Conservation (phyloP, 2,113 vertebrate species). For the Neodon shergylaensis region DNA sequence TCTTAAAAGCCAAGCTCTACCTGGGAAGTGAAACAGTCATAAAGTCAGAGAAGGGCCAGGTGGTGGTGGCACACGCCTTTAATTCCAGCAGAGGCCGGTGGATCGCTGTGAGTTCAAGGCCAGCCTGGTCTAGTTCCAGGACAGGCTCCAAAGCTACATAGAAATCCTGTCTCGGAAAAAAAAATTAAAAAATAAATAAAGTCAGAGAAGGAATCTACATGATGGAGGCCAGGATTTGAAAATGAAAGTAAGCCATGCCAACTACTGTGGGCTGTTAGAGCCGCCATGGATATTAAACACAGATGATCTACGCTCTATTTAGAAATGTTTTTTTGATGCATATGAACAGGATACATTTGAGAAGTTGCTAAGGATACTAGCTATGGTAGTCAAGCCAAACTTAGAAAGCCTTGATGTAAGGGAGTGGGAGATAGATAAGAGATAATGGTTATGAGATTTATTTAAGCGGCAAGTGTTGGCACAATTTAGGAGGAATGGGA, state of each 20-base stretch:
- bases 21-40: neutral
- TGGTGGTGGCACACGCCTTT: no score
- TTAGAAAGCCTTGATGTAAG: neutral
- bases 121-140: no score
- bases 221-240: neutral
- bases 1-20: neutral
- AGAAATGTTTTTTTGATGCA: neutral
- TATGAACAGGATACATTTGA: neutral
- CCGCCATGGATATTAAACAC: neutral
- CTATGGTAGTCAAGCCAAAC: neutral
- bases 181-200: neutral
- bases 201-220: neutral
- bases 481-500: neutral
- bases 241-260: neutral
- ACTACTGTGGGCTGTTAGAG: neutral
- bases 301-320: neutral
- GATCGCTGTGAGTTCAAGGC: no score
- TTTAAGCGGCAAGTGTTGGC: neutral
- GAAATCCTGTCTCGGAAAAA: no score
- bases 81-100: no score
- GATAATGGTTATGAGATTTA: neutral
- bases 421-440: neutral
- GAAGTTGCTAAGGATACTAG: conserved; percentile 1
- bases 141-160: no score
- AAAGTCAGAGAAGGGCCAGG: neutral